phyloP scores from a whole-genome alignment of 1,140 invertebrate species.

The Hylaeus volcanicus region DNA sequence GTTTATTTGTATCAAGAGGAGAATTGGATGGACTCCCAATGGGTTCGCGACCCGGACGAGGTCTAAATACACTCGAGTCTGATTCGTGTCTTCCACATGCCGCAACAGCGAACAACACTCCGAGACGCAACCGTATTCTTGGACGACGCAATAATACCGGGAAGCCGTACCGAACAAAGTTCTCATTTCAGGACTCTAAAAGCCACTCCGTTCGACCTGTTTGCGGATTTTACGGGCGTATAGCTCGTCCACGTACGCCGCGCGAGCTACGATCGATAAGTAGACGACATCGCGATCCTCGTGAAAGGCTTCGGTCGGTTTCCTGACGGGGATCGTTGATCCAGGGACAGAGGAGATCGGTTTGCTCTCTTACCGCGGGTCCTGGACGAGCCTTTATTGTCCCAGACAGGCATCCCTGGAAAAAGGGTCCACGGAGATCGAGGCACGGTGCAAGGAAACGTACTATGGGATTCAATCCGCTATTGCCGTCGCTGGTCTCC shows the following conservation, averaged over 20 bases:
- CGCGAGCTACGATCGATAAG: slow-evolving; percentile 11
- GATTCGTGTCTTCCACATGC: too few relatives aligned
- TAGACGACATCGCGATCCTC: neutral
- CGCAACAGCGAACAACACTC: too few relatives aligned
- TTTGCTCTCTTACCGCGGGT: neutral
- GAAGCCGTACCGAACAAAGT: neutral
- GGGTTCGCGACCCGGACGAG: too few relatives aligned
- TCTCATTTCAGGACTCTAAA: neutral
- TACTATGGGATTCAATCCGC: neutral
- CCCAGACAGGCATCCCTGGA: slow-evolving; percentile 12
- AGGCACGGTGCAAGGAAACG: neutral
- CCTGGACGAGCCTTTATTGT: slow-evolving; percentile 16
- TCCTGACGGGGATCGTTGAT: neutral
- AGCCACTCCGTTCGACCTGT: neutral
- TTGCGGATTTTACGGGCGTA: neutral
- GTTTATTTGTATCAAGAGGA: too few relatives aligned
- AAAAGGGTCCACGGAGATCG: neutral
- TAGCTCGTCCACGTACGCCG: neutral
- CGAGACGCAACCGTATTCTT: too few relatives aligned
- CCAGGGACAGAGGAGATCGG: neutral
- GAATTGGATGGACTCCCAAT: too few relatives aligned
- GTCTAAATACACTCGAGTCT: too few relatives aligned
- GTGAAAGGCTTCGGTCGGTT: slow-evolving; percentile 9
- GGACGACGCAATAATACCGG: too few relatives aligned
- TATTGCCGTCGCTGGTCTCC: neutral